Conservation (phyloP, 2,113 vertebrate species). For the Rhinopomastus cyanomelas region DNA sequence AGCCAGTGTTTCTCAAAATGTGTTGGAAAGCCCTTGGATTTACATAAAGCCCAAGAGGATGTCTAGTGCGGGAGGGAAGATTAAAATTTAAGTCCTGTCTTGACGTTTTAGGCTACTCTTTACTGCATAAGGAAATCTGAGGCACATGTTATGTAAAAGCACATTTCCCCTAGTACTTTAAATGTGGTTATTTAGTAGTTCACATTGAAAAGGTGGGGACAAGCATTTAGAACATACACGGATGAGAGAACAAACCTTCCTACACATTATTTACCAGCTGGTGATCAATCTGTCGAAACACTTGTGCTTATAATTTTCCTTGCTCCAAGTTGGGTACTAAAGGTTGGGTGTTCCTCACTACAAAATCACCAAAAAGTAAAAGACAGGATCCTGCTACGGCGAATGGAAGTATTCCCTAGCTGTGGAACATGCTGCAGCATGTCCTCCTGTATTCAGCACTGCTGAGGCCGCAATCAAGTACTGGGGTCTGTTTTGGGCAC, state of each 20-base stretch:
- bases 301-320: neutral
- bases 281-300: slow-evolving; percentile 39
- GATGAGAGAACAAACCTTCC: slow-evolving; percentile 33
- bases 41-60: neutral
- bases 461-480: too few species aligned
- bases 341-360: neutral
- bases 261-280: slow-evolving; percentile 27
- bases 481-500: too few species aligned
- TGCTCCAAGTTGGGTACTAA: neutral
- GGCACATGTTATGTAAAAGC: neutral
- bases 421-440: neutral
- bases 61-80: neutral
- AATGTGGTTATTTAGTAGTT: slow-evolving; percentile 14
- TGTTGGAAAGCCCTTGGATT: neutral
- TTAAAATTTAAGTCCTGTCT: neutral
- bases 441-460: neutral
- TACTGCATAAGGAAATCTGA: neutral
- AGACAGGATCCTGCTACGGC: neutral
- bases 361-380: neutral
- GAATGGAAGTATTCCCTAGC: neutral
- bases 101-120: neutral
- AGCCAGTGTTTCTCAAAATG: neutral
- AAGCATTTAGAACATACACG: neutral
- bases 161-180: neutral
- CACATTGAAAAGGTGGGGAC: neutral